Evolutionary conservation across 2,797 vertebrate species (phyloP), one percentile per base, ranked within the genome.

Genomic region (Philypnodon macrostomus): DNA sequence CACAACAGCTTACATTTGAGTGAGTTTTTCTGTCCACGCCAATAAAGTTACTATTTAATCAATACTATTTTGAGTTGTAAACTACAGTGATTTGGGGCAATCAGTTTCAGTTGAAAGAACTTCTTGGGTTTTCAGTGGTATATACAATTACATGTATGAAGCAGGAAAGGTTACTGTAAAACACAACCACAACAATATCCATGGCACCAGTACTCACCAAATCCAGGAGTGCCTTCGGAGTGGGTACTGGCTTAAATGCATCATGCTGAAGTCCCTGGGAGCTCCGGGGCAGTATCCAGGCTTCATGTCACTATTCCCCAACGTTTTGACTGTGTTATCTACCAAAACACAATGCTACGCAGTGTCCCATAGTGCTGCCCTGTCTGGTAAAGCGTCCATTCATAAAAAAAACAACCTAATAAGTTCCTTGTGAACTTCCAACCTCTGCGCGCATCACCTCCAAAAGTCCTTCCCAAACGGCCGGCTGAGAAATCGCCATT

Each of bases 141-240:
- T n/a, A n/a, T n/a, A n/a, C n/a, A n/a, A n/a, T n/a, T n/a, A n/a
- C n/a, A n/a, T n/a, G n/a, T n/a, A n/a, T n/a, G n/a, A n/a, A n/a
- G n/a, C n/a, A n/a, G n/a, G n/a, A n/a, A n/a, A n/a, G n/a, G n/a
- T n/a, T n/a, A n/a, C n/a, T n/a, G n/a, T n/a, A n/a, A n/a, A n/a
- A n/a, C n/a, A n/a, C 21, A 23, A 6, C 21, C 21, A 23, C 21
- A 23, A 23, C 21, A 23, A 23, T 23, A 23, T 30, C 7, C 27
- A 9, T 9, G 37, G 5, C 2, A 10, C 1, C 1, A 24, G 12
- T 55, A 85, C 90, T 90, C 76, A 91, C 90, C 90, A 90, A 63
- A 91, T 91, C 90, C 90, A 91, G 42, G 90, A 91, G 70, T 91
- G 90, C 48, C 90, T 86, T 67, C 90, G 81, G 27, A 88, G 63